Evolutionary conservation across 2,797 vertebrate species (phyloP).

Genomic region (Hapalemur alaotrensis): DNA sequence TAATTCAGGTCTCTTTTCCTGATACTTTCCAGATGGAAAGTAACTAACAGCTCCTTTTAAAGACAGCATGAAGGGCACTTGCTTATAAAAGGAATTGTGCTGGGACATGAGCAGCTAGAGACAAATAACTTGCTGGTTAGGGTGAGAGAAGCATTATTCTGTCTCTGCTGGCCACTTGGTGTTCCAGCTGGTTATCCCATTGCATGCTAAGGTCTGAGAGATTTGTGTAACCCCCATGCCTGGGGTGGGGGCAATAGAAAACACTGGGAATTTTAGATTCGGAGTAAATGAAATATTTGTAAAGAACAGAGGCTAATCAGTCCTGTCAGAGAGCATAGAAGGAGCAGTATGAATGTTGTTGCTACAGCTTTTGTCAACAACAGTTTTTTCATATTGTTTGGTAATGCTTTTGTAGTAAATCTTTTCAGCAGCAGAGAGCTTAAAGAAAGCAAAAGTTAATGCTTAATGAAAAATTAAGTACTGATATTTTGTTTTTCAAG

Average conservation of each 20-base stretch:
- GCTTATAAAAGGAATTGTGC: background rate
- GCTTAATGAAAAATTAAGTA: background rate
- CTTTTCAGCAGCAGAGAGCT: conserved; percentile 20
- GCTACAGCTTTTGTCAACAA: background rate
- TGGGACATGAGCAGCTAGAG: background rate
- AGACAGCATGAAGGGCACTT: background rate
- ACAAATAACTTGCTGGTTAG: background rate
- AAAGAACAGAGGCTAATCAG: background rate
- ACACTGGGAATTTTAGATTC: background rate
- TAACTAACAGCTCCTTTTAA: background rate
- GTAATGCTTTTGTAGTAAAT: background rate
- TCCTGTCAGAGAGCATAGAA: background rate
- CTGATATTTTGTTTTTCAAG: background rate
- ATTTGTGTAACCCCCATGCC: background rate
- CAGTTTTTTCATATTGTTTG: background rate
- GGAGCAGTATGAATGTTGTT: background rate
- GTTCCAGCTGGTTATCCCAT: background rate
- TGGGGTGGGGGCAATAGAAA: background rate
- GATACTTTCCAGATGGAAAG: background rate
- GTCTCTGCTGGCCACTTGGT: background rate
- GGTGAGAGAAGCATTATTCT: background rate
- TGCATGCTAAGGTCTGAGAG: background rate
- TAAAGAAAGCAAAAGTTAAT: background rate
- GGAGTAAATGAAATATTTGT: background rate
- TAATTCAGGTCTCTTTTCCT: background rate